A percentile compares a stretch with the other conserved stretches of the same genome.
Conservation (phyloP, 2,113 vertebrate species). For the Centropus unirufus region DNA sequence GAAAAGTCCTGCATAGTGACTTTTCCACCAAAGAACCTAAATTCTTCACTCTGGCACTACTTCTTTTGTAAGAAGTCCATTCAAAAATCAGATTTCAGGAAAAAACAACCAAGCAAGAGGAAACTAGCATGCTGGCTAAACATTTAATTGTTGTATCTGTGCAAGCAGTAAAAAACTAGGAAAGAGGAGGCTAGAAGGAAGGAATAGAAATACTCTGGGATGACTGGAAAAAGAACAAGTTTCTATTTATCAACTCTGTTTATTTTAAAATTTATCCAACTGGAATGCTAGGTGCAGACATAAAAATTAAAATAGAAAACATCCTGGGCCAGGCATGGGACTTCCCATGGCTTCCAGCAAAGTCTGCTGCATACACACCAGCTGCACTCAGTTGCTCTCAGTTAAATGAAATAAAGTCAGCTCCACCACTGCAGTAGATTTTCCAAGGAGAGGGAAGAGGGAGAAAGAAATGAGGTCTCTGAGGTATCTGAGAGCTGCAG, state of each 20-base stretch:
- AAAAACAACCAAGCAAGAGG: not conserved
- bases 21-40: not conserved
- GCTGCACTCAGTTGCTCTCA: not conserved
- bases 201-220: not conserved
- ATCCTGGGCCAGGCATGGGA: constrained; percentile 41
- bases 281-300: constrained; percentile 36
- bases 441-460: not conserved
- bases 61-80: not conserved
- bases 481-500: not conserved
- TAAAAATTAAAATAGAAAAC: constrained; percentile 61
- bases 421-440: not conserved
- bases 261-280: constrained; percentile 61
- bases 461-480: not conserved
- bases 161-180: not conserved
- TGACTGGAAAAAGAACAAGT: not conserved
- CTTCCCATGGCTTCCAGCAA: not conserved
- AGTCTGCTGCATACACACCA: not conserved
- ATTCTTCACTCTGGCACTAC: not conserved
- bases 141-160: not conserved
- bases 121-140: not conserved
- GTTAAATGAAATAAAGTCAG: not conserved
- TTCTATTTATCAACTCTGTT: constrained; percentile 53
- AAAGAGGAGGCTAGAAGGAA: not conserved
- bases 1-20: constrained; percentile 16
- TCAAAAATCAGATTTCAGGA: not conserved